Evolutionary conservation across 2,797 vertebrate species (phyloP).

Genomic region (Acrossocheilus fasciatus): DNA sequence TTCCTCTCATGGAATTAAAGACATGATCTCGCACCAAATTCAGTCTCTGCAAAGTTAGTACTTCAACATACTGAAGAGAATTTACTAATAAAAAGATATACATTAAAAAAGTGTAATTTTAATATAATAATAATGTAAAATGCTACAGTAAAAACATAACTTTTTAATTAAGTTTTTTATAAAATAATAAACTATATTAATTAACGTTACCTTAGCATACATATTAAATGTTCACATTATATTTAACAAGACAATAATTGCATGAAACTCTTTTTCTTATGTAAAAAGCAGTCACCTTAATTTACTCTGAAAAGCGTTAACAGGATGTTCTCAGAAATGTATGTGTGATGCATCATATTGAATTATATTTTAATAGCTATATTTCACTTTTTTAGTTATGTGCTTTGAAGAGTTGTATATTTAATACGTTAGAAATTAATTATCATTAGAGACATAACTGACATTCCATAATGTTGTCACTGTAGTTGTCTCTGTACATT

Average conservation of each 20-base stretch:
- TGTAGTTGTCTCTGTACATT: neutral
- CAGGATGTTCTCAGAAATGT: no score
- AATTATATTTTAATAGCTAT: neutral
- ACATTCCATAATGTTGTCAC: neutral
- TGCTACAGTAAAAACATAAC: neutral
- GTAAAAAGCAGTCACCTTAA: neutral
- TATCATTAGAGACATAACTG: neutral
- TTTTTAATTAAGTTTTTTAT: neutral
- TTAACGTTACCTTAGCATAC: neutral
- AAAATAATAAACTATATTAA: neutral
- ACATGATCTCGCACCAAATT: neutral
- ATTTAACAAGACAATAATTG: neutral
- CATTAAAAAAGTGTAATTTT: neutral
- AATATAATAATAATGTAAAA: neutral
- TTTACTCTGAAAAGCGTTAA: neutral
- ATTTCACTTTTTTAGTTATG: neutral
- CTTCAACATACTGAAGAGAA: neutral
- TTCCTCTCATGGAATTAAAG: constrained; percentile 13
- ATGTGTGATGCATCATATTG: neutral
- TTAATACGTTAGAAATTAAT: no score
- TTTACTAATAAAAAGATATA: neutral
- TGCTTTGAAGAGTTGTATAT: neutral
- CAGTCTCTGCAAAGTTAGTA: neutral
- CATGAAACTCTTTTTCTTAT: neutral
- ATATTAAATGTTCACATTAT: neutral